Base-by-base conservation (phyloP, 2,888 invertebrate genomes). In the Tiphia femorata region DNA sequence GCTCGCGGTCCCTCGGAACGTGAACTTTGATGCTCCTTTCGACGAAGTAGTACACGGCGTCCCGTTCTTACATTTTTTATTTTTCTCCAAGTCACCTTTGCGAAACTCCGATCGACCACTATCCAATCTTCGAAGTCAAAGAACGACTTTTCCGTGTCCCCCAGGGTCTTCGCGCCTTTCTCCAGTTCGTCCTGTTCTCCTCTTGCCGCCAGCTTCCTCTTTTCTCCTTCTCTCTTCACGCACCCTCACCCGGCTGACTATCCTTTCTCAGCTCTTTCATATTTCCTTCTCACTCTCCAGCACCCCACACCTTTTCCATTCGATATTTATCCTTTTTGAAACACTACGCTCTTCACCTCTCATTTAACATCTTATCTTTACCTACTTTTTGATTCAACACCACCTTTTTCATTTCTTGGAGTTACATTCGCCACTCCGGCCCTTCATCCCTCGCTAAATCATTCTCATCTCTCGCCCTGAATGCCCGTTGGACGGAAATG, bases 201-300 rank as follows among this genome's bases (percentile, higher is more conserved):
- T 27, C 14, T 55, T 33, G 20, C 16, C n/a, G n/a, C n/a, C n/a
- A n/a, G n/a, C 35, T n/a, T 43, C 33, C 12, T 14, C 25, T 37
- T 37, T 30, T 41, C 25, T 27, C 33, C 3, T 25, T 30, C 20
- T 19, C 44, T 27, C 21, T 33, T 19, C 27, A 12, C 21, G 10
- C 21, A 10, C 4, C 17, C 7, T 19, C 5, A 12, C n/a, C 25
- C 5, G n/a, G n/a, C n/a, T n/a, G n/a, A n/a, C n/a, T n/a, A n/a
- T n/a, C n/a, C 19, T 17, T 51, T 21, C 29, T 14, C 14, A 2
- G 7, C 17, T 19, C 19, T 5, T 42, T 27, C 27, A 17, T 10
- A 10, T 27, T 29, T 27, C 27, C 8, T 43, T 43, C 43, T 10
- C n/a, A 12, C 29, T 29, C 16, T 8, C 10, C 17, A 12, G 14